Evolutionary conservation across 2,888 invertebrate genomes (phyloP).

Genomic region (Philopedon plagiatum): DNA sequence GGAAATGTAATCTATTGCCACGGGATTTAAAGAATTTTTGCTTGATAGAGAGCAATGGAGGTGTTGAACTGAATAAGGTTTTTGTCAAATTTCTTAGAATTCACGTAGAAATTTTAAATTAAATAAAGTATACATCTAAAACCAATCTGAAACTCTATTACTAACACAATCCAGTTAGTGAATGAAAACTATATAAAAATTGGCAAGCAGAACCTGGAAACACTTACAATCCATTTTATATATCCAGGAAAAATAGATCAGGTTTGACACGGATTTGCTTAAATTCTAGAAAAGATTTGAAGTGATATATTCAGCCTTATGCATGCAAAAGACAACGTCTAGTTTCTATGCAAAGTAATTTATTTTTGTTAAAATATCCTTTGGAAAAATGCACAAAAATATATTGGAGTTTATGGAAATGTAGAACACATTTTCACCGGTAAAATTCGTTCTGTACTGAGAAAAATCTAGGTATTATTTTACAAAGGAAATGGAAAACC

Average conservation of each 20-base stretch:
- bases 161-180: too few relatives aligned
- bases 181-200: neutral
- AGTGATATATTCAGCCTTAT: slow-evolving; percentile 5
- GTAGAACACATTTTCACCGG: too few relatives aligned
- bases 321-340: neutral
- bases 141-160: too few relatives aligned
- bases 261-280: neutral
- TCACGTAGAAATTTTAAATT: too few relatives aligned
- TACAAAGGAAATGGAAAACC: too few relatives aligned
- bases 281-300: neutral
- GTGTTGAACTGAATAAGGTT: too few relatives aligned
- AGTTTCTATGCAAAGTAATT: neutral
- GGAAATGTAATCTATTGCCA: too few relatives aligned
- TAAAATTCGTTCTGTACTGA: neutral
- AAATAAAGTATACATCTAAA: too few relatives aligned
- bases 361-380: slow-evolving; percentile 9
- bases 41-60: too few relatives aligned
- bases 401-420: neutral
- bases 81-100: too few relatives aligned
- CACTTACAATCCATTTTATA: neutral
- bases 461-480: too few relatives aligned
- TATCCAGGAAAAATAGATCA: neutral
- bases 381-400: neutral
- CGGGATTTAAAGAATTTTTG: too few relatives aligned
- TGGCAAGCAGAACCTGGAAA: neutral